Evolutionary conservation across 30 jellyfish, hydroid and myxozoan genomes (phyloP).

Genomic region (Aurelia sp.): DNA sequence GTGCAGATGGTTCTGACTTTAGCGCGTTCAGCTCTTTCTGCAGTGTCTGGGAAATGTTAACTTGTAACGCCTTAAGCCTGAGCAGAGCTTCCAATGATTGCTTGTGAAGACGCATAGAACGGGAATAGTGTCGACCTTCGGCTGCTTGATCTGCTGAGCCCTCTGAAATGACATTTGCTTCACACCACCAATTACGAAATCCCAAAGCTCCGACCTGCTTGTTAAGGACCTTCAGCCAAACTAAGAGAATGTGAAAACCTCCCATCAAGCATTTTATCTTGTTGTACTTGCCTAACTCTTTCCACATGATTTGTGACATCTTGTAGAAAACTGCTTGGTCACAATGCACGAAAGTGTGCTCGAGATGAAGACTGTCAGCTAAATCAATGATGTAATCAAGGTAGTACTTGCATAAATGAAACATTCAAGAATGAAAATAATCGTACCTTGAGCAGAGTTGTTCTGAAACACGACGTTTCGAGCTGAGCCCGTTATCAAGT

Average conservation of each 20-base stretch:
- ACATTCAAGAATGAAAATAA: too few relatives aligned
- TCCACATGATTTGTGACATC: conserved; percentile 9
- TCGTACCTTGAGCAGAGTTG: too few relatives aligned
- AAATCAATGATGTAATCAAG: conserved; percentile 65
- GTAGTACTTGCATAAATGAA: too few relatives aligned
- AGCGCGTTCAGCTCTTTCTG: conserved; percentile 51
- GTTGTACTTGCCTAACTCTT: conserved; percentile 51
- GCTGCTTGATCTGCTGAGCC: conserved; percentile 75
- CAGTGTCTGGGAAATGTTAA: conserved; percentile 51
- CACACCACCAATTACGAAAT: conserved; percentile 51
- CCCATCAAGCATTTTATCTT: conserved; percentile 48
- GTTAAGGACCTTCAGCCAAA: conserved; percentile 61
- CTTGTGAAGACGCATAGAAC: conserved; percentile 54
- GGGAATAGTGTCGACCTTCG: conserved; percentile 66
- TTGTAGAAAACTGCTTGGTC: conserved; percentile 56
- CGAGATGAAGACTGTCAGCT: conserved; percentile 65
- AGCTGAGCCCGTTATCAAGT: too few relatives aligned
- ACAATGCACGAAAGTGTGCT: conserved; percentile 57
- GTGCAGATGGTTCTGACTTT: conserved; percentile 46
- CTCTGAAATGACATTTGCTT: conserved; percentile 56
- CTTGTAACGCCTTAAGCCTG: conserved; percentile 15
- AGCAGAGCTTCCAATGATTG: conserved; percentile 53
- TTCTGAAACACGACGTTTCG: too few relatives aligned
- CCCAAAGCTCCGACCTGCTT: conserved; percentile 35
- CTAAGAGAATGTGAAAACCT: conserved; percentile 55